Conservation (phyloP, 2,888 invertebrate species). For the Hetaerina titia region DNA sequence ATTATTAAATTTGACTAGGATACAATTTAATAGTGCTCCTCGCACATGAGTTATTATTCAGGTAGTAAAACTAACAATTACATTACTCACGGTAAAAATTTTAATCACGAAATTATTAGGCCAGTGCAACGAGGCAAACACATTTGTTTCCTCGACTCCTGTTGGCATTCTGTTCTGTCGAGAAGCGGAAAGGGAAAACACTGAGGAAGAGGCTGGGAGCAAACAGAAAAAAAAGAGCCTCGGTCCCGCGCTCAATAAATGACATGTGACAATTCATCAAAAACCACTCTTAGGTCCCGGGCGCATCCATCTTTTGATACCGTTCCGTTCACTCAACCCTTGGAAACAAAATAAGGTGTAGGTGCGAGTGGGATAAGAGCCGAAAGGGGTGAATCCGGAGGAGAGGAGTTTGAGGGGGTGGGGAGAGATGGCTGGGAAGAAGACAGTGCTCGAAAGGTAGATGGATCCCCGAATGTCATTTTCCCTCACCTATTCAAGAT, state of each 20-base stretch:
- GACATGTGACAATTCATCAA: constrained; percentile 56
- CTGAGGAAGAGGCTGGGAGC: background rate
- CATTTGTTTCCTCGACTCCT: no score
- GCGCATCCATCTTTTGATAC: background rate
- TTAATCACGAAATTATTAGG: no score
- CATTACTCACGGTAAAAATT: no score
- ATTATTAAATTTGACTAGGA: no score
- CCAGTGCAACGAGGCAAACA: no score
- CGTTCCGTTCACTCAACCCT: background rate
- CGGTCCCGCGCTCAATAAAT: background rate
- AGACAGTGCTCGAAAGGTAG: background rate
- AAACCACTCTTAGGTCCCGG: constrained; percentile 25
- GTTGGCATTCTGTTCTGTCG: no score
- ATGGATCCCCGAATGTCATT: constrained; percentile 18
- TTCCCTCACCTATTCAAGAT: constrained; percentile 3
- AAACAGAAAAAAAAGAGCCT: background rate
- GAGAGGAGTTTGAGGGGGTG: no score
- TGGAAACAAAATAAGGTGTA: background rate
- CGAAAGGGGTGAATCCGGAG: no score
- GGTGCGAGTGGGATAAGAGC: background rate
- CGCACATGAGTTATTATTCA: no score
- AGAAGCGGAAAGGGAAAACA: background rate
- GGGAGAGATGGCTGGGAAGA: background rate
- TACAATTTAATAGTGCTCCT: no score
- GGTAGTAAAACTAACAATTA: no score